phyloP scores from a whole-genome alignment of 1,140 invertebrate species.

The Cataglyphis hispanica region DNA sequence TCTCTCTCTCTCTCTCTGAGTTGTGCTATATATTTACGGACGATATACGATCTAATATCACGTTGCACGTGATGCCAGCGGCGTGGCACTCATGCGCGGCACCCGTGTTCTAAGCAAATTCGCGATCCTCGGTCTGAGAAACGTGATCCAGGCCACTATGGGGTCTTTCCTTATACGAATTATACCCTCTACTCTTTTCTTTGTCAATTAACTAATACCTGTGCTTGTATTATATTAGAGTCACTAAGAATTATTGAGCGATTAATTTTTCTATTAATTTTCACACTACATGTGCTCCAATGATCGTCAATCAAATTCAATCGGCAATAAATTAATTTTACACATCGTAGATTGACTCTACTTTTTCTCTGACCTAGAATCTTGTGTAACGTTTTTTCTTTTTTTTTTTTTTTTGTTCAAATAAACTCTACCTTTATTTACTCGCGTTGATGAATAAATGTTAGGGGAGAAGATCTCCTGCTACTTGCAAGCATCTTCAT shows the following conservation, averaged over 20 bases:
- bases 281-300: not conserved
- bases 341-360: not conserved
- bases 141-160: constrained; percentile 42
- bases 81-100: constrained; percentile 55
- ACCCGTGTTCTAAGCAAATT: constrained; percentile 61
- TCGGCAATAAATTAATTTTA: not conserved
- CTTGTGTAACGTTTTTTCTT: too few species aligned
- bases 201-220: constrained; percentile 25
- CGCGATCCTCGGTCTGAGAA: constrained; percentile 26
- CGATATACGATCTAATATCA: constrained; percentile 79
- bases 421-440: too few species aligned
- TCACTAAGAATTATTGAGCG: not conserved
- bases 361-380: not conserved
- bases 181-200: constrained; percentile 18
- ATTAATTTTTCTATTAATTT: not conserved
- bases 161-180: constrained; percentile 30
- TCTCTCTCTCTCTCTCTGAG: constrained; percentile 41
- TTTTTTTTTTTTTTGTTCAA: not conserved
- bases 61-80: constrained; percentile 57
- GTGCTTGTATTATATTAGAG: too few species aligned
- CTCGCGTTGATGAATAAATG: constrained; percentile 10
- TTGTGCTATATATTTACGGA: constrained; percentile 71
- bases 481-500: constrained; percentile 42
- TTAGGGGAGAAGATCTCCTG: not conserved
- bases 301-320: not conserved